phyloP scores from a whole-genome alignment of 2,113 vertebrate genomes.

The Tetrao urogallus region DNA sequence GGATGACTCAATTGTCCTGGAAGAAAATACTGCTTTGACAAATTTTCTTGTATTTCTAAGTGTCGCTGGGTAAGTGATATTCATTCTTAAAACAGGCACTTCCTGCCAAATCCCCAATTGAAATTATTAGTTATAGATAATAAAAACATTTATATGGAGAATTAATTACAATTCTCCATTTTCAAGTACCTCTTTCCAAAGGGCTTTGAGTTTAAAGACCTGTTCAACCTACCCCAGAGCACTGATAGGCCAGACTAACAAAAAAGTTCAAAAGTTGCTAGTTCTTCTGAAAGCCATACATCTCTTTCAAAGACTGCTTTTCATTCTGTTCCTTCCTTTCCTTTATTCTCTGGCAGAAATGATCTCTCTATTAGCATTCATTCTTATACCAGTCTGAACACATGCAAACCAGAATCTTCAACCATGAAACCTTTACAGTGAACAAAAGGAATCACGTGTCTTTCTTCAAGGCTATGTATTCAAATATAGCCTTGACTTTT shows the following conservation, averaged over 20 bases:
- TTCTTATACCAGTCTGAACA: neutral
- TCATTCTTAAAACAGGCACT: constrained; percentile 22
- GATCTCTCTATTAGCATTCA: neutral
- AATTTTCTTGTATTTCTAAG: constrained; percentile 29
- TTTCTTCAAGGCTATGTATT: neutral
- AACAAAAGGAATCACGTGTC: neutral
- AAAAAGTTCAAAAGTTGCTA: neutral
- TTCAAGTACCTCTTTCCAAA: neutral
- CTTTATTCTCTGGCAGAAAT: neutral
- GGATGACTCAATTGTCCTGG: constrained; percentile 57
- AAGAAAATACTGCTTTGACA: constrained; percentile 53
- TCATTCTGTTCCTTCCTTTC: neutral
- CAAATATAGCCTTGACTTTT: neutral
- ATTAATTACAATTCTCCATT: constrained; percentile 13
- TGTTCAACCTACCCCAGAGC: neutral
- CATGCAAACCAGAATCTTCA: neutral
- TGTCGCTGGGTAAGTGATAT: neutral
- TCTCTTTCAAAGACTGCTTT: neutral
- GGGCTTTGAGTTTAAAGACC: neutral
- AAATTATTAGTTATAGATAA: constrained; percentile 33
- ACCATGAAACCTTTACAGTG: neutral
- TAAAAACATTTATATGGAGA: neutral
- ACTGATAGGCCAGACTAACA: neutral
- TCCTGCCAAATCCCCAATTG: neutral
- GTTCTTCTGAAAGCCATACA: neutral